Conservation (phyloP, 1,140 invertebrate genomes). For the Pseudomyrmex sp. region DNA sequence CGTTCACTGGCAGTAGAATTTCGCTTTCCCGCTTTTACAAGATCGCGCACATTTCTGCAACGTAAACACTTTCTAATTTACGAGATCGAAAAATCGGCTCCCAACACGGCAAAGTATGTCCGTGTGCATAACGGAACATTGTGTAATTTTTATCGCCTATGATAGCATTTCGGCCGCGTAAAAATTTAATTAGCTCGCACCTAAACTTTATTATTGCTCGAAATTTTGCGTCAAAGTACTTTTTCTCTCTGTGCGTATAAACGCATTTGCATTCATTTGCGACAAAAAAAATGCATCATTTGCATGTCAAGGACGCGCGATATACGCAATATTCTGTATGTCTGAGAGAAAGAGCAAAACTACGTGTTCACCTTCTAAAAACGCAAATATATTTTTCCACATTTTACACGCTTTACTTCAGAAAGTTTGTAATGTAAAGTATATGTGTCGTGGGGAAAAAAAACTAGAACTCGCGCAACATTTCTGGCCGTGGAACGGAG, state of each 20-base stretch:
- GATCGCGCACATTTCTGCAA: slow-evolving; percentile 18
- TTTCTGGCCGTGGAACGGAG: neutral
- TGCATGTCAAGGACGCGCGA: too few species aligned
- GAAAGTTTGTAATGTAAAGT: neutral
- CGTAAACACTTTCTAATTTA: slow-evolving; percentile 47
- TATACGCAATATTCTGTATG: neutral
- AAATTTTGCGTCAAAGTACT: neutral
- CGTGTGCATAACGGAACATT: neutral
- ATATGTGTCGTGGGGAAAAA: neutral
- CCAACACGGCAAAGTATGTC: neutral
- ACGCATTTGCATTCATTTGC: too few species aligned
- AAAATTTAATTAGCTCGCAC: neutral
- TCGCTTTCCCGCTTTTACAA: slow-evolving; percentile 30
- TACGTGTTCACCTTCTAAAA: too few species aligned
- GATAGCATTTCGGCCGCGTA: neutral
- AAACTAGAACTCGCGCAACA: neutral
- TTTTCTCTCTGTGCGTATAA: neutral
- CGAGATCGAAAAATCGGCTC: neutral
- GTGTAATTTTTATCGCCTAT: neutral
- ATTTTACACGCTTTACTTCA: neutral
- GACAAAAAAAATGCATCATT: too few species aligned
- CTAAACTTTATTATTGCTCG: neutral
- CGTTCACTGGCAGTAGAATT: neutral
- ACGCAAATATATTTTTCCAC: too few species aligned
- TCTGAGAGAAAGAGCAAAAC: too few species aligned